Conservation (phyloP, 2,797 vertebrate species). For the Myotis pilosus region DNA sequence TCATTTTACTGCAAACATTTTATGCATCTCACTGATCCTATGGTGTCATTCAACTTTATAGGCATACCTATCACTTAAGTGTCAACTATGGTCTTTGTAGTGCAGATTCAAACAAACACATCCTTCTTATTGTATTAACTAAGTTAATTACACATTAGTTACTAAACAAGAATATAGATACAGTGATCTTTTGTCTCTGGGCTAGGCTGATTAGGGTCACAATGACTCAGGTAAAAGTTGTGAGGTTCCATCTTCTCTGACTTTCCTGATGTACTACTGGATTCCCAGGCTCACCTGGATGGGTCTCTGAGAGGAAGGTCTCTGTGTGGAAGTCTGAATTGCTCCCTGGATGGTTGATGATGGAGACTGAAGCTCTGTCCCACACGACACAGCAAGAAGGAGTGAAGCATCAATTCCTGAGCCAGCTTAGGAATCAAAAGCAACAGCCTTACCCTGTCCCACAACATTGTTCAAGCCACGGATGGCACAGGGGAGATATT, state of each 20-base stretch:
- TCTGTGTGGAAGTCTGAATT: background rate
- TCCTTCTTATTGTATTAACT: background rate
- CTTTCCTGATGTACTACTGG: background rate
- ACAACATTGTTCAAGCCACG: too few species aligned
- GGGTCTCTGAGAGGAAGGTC: background rate
- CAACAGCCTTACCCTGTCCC: too few species aligned
- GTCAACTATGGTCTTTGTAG: background rate
- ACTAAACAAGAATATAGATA: background rate
- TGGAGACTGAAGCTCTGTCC: background rate
- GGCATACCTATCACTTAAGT: background rate
- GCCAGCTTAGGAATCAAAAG: background rate
- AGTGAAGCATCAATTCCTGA: background rate
- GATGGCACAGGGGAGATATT: background rate
- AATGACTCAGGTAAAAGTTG: background rate
- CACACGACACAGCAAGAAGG: background rate
- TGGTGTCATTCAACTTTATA: too few species aligned
- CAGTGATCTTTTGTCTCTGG: background rate
- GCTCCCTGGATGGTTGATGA: background rate
- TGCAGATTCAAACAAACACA: background rate
- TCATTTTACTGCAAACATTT: background rate
- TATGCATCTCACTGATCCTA: background rate
- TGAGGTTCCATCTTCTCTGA: background rate
- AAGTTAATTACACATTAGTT: background rate
- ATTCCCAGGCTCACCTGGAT: background rate
- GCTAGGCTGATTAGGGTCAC: background rate